A percentile compares a stretch with the other conserved stretches of the same genome.
Evolutionary conservation across 1,140 invertebrate species (phyloP).

Genomic region (Cylas formicarius): DNA sequence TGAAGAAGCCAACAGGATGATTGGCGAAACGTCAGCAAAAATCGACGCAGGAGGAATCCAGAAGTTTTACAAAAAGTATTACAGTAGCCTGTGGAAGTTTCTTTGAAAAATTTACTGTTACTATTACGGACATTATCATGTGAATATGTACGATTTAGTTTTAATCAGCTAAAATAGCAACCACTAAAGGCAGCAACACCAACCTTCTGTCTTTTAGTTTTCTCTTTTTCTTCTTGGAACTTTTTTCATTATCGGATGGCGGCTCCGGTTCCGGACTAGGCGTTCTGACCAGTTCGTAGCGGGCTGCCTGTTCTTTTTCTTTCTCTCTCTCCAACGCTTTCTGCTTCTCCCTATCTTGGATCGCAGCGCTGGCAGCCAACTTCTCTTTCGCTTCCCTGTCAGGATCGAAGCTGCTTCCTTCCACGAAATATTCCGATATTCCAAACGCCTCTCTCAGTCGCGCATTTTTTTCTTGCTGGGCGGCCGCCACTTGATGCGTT

Average conservation of each 20-base stretch:
- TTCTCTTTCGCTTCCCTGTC: constrained; percentile 74
- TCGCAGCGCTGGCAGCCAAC: constrained; percentile 50
- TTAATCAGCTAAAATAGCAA: not conserved
- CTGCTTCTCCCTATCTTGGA: constrained; percentile 45
- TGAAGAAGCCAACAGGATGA: no score
- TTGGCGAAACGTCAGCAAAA: no score
- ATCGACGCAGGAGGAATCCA: no score
- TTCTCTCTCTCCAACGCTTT: constrained; percentile 50
- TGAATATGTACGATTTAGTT: not conserved
- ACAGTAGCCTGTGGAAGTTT: no score
- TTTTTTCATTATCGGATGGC: constrained; percentile 34
- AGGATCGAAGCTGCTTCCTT: constrained; percentile 87
- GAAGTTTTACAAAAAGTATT: no score
- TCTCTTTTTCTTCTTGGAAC: constrained; percentile 49
- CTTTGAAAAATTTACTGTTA: no score
- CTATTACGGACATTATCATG: constrained; percentile 2
- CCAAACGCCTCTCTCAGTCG: constrained; percentile 88
- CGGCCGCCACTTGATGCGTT: constrained; percentile 91
- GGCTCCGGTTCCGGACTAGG: constrained; percentile 40
- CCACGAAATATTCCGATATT: constrained; percentile 87
- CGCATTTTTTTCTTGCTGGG: constrained; percentile 94
- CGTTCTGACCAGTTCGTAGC: constrained; percentile 60
- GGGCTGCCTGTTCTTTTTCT: constrained; percentile 45
- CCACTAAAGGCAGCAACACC: not conserved
- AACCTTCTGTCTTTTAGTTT: constrained; percentile 35